phyloP scores from a whole-genome alignment of 2,888 invertebrate genomes.

The Lycocerus yunnanus region DNA sequence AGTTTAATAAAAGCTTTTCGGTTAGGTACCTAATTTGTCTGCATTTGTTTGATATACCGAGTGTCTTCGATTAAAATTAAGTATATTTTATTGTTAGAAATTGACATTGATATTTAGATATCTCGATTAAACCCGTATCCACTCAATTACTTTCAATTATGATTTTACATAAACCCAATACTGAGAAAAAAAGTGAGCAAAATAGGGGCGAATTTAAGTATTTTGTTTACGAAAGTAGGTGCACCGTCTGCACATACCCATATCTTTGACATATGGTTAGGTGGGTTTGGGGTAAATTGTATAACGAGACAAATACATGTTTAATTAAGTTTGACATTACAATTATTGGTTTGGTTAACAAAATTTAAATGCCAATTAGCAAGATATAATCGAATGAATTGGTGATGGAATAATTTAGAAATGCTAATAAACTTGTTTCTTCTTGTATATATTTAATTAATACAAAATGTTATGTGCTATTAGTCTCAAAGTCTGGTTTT shows the following conservation, averaged over 20 bases:
- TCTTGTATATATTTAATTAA: slow-evolving; percentile 6
- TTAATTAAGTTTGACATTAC: slow-evolving; percentile 25
- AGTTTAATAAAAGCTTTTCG: not conserved
- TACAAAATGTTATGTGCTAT: not conserved
- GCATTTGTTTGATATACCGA: not conserved
- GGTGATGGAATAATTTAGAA: not conserved
- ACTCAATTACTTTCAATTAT: slow-evolving; percentile 7
- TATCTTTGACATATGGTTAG: slow-evolving; percentile 29
- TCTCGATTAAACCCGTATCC: slow-evolving; percentile 6
- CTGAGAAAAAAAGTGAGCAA: not conserved
- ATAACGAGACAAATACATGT: slow-evolving; percentile 20
- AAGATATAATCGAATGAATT: not conserved
- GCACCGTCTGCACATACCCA: slow-evolving; percentile 5
- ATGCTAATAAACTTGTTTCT: slow-evolving; percentile 10
- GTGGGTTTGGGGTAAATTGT: slow-evolving; percentile 16
- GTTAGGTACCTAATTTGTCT: not conserved
- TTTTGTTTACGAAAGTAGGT: not conserved
- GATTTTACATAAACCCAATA: slow-evolving; percentile 18
- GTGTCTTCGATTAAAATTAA: not conserved
- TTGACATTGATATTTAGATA: not conserved
- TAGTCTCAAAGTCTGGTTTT: slow-evolving; percentile 11
- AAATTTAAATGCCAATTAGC: slow-evolving; percentile 2
- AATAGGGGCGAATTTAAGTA: slow-evolving; percentile 14
- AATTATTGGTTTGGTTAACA: slow-evolving; percentile 15
- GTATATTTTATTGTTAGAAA: not conserved